Evolutionary conservation across 2,113 vertebrate genomes (phyloP).

Genomic region (Petromus typicus): DNA sequence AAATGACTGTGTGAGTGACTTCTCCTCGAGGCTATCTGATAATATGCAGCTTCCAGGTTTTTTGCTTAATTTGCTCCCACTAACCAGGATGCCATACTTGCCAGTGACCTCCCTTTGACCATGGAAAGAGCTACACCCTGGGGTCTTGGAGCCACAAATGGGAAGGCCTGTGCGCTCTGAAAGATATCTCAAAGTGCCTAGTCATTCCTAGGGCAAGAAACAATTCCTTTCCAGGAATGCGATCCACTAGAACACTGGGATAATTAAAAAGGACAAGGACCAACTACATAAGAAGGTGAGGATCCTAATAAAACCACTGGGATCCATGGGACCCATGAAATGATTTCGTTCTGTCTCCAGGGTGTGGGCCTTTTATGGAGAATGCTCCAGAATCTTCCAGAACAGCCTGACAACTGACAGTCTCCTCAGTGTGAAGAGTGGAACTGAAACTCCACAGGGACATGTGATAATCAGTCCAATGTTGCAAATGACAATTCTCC

Average conservation of each 20-base stretch:
- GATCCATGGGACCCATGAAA: neutral
- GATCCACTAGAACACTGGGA: neutral
- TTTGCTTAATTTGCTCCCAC: neutral
- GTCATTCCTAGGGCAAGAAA: neutral
- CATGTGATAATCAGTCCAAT: neutral
- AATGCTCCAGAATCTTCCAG: neutral
- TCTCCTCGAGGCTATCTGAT: neutral
- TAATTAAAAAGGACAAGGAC: neutral
- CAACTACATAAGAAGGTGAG: neutral
- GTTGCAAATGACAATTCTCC: neutral
- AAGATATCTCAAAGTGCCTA: neutral
- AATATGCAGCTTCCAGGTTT: neutral
- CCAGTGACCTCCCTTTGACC: neutral
- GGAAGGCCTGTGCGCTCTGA: neutral
- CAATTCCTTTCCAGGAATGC: neutral
- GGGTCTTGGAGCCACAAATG: neutral
- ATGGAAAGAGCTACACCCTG: neutral
- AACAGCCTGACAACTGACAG: neutral
- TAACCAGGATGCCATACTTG: neutral
- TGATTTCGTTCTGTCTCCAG: neutral
- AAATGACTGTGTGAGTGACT: neutral
- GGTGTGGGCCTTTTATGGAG: neutral
- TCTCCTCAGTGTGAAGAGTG: neutral
- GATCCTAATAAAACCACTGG: neutral
- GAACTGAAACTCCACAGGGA: neutral